Evolutionary conservation across 1,140 invertebrate species (phyloP).

Genomic region (Limonius californicus): DNA sequence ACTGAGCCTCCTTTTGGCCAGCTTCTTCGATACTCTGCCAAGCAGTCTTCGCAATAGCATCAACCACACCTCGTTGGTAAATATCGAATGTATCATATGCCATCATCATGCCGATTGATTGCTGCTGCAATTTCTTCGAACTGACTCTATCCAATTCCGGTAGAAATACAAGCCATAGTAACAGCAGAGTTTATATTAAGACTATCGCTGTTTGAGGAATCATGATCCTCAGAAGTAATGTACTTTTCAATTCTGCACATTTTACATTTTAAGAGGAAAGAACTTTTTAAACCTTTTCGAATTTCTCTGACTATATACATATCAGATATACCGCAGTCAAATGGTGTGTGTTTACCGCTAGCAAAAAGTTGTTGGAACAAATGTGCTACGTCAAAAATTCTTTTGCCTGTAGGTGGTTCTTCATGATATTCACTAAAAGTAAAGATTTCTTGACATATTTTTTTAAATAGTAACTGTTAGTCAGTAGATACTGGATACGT

Average conservation of each 20-base stretch:
- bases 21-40: conserved; percentile 37
- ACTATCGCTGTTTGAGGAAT: background rate
- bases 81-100: conserved; percentile 27
- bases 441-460: too few relatives aligned
- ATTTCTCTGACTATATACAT: background rate
- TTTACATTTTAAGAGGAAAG: background rate
- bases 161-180: conserved; percentile 30
- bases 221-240: background rate
- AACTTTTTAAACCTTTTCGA: background rate
- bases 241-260: background rate
- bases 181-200: conserved; percentile 32
- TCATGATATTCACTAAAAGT: too few relatives aligned
- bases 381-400: background rate
- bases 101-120: conserved; percentile 38
- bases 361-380: background rate
- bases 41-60: conserved; percentile 26
- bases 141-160: conserved; percentile 36
- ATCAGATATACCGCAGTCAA: background rate
- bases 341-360: background rate
- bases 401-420: background rate
- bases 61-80: conserved; percentile 23
- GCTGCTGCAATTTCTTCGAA: conserved; percentile 34
- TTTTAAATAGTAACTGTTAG: too few relatives aligned
- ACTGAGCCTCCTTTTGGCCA: conserved; percentile 35
- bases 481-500: too few relatives aligned